phyloP scores from a whole-genome alignment of 1,140 invertebrate species.

The Pemphigus obesinymphae region DNA sequence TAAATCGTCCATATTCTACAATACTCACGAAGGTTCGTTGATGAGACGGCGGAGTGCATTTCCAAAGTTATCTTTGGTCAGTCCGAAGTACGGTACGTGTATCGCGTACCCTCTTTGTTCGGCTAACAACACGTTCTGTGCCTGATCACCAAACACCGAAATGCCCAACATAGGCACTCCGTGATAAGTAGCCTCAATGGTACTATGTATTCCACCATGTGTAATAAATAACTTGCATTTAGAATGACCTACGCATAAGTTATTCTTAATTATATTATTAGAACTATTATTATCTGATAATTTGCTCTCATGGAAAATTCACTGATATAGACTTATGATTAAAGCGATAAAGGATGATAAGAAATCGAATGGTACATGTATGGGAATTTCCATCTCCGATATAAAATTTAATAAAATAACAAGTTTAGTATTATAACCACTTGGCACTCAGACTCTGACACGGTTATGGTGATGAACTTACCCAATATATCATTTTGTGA shows the following conservation, averaged over 20 bases:
- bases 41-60: not conserved
- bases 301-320: too few species aligned
- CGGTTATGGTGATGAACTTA: slow-evolving; percentile 49
- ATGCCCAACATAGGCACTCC: slow-evolving; percentile 65
- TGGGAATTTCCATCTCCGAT: too few species aligned
- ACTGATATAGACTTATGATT: too few species aligned
- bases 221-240: slow-evolving; percentile 58
- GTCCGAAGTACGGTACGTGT: not conserved
- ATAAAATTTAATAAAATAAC: too few species aligned
- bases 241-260: slow-evolving; percentile 43
- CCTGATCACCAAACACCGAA: slow-evolving; percentile 59
- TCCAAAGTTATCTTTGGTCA: not conserved
- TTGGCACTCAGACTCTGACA: not conserved
- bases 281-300: too few species aligned
- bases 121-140: not conserved
- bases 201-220: slow-evolving; percentile 66
- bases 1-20: too few species aligned
- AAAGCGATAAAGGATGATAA: too few species aligned
- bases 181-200: slow-evolving; percentile 65
- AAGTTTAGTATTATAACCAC: too few species aligned
- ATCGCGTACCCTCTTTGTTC: not conserved
- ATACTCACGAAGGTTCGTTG: not conserved
- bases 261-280: too few species aligned
- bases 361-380: too few species aligned
- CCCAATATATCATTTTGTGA: slow-evolving; percentile 61